A percentile compares a stretch with the other conserved stretches of the same genome.
Conservation (phyloP, 2,888 invertebrate genomes). For the Lepidocyrtoides sp. region DNA sequence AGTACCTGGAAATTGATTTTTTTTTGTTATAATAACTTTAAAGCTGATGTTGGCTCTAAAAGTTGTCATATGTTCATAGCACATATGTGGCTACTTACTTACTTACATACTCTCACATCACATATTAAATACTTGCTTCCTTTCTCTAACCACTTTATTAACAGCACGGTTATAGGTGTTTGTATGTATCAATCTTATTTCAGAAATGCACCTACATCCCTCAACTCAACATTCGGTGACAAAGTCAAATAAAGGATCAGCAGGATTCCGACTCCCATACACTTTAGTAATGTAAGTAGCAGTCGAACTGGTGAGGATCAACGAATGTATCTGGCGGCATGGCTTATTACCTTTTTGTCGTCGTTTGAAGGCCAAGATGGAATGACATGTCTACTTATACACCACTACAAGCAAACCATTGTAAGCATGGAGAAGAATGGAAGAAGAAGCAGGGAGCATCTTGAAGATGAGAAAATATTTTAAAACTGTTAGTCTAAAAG, state of each 20-base stretch:
- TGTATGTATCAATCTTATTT: background rate
- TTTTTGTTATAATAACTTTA: too few relatives aligned
- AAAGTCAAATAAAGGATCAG: constrained; percentile 23
- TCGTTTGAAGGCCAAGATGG: constrained; percentile 1
- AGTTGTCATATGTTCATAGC: too few relatives aligned
- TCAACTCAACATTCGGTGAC: background rate
- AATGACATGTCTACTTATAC: background rate
- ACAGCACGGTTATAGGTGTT: too few relatives aligned
- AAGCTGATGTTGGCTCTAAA: too few relatives aligned
- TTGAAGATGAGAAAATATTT: background rate
- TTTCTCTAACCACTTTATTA: too few relatives aligned
- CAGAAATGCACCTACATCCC: background rate
- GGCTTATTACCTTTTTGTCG: constrained; percentile 40
- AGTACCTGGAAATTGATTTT: too few relatives aligned
- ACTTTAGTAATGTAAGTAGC: background rate
- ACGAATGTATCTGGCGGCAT: background rate
- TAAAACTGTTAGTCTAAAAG: constrained; percentile 5
- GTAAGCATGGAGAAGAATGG: background rate
- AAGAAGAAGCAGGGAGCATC: background rate
- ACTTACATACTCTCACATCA: too few relatives aligned
- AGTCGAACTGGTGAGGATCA: background rate
- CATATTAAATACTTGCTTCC: too few relatives aligned
- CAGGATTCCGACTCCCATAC: constrained; percentile 2
- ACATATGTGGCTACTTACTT: too few relatives aligned
- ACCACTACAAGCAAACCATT: background rate